Percentiles rank a stretch among this genome's conserved stretches.
Conservation (phyloP, 2,888 invertebrate species). For the Mycalesis mineus region DNA sequence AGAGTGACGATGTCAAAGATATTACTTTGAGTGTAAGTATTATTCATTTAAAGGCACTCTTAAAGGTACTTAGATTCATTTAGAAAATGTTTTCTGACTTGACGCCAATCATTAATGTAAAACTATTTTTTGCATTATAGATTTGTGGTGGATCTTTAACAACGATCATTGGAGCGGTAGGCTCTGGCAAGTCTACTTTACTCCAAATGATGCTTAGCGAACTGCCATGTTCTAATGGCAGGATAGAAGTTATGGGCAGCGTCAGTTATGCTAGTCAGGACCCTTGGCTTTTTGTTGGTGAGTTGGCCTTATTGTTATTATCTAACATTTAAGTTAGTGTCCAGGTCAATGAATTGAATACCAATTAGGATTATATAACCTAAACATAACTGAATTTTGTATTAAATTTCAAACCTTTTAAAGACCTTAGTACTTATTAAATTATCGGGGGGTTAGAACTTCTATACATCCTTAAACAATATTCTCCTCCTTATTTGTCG, state of each 20-base stretch:
- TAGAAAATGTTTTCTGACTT: no score
- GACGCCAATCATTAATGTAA: neutral
- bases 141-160: slow-evolving; percentile 65
- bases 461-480: no score
- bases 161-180: slow-evolving; percentile 81
- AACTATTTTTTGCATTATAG: slow-evolving; percentile 34
- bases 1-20: slow-evolving; percentile 62
- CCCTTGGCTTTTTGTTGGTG: slow-evolving; percentile 87
- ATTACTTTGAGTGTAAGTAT: slow-evolving; percentile 62
- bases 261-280: slow-evolving; percentile 89
- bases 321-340: no score
- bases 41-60: no score
- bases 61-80: no score
- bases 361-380: no score
- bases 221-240: slow-evolving; percentile 82
- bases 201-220: slow-evolving; percentile 85
- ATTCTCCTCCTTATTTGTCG: no score
- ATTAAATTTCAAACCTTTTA: no score
- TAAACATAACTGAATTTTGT: no score
- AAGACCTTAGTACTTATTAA: no score
- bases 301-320: slow-evolving; percentile 23
- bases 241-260: slow-evolving; percentile 78
- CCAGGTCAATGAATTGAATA: no score
- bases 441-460: no score
- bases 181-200: slow-evolving; percentile 79